Base-by-base conservation (phyloP, 2,113 vertebrate species). In the Kryptolebias marmoratus region DNA sequence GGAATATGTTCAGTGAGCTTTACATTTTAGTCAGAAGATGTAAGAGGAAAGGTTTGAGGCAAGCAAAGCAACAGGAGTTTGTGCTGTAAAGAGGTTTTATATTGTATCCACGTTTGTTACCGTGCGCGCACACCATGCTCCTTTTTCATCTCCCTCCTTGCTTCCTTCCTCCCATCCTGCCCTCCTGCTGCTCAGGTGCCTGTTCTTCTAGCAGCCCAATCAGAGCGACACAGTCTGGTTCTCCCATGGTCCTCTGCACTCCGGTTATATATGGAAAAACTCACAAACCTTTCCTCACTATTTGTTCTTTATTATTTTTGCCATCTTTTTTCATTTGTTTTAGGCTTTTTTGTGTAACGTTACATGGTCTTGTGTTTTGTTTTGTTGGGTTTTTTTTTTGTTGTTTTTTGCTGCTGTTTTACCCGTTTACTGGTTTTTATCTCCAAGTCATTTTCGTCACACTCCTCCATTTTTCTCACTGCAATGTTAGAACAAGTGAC, bases 181-280 rank as follows among this genome's bases (percentile, higher is more conserved):
- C 83, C 73, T 78, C 83, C 78, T 28, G 56, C 78, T 70, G 75
- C 66, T 87, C 68, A 89, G 87, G 73, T 90, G 83, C 65, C 82
- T 80, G 71, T 74, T 85, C 67, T 57, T 67, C 61, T 77, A 81
- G 83, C 79, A 79, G n/a, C 50, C 1, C 0, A 45, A 49, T 62
- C 32, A 2, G 36, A 22, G 74, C 27, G 68, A 36, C 55, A 64
- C 81, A 84, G 13, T 80, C 68, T 79, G 75, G 30, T 74, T 80
- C 47, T 57, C 59, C 58, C 47, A 62, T 76, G 68, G 80, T 85
- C 64, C 80, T 81, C 68, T 1, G 4, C 27, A 36, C 65, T 75
- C 36, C 32, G 56, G 49, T 60, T 76, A 47, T 54, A 71, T 44
- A 42, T 60, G 32, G 42, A 76, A 67, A 72, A 71, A 28, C 77